phyloP scores from a whole-genome alignment of 2,797 vertebrate species.

The Malacoctenus gilli region DNA sequence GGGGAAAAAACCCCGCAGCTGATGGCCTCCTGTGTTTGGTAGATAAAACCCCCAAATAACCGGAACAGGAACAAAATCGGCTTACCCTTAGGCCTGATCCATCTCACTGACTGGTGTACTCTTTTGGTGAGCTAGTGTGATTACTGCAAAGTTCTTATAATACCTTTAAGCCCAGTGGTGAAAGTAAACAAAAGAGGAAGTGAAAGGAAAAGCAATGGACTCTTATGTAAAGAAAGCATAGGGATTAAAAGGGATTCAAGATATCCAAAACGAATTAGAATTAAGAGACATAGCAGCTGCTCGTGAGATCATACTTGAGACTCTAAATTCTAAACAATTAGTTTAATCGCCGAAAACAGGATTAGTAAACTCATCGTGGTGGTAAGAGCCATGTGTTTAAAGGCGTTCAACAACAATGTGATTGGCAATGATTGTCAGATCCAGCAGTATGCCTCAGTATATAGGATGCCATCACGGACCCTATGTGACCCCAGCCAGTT shows the following conservation, averaged over 20 bases:
- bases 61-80: neutral
- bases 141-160: neutral
- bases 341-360: too few relatives aligned
- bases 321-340: too few relatives aligned
- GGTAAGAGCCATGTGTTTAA: neutral
- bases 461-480: too few relatives aligned
- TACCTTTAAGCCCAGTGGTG: neutral
- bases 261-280: neutral
- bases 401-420: neutral
- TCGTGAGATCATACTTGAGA: neutral
- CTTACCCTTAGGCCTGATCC: neutral
- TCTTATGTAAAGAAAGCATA: neutral
- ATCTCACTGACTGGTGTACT: neutral
- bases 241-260: conserved; percentile 3
- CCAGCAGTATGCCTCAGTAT: too few relatives aligned
- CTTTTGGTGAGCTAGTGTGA: neutral
- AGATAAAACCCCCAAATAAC: neutral
- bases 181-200: neutral
- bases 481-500: too few relatives aligned
- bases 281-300: neutral
- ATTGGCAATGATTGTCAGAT: conserved; percentile 14
- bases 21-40: neutral
- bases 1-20: neutral
- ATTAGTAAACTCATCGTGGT: too few relatives aligned
- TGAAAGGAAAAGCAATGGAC: neutral